phyloP scores from a whole-genome alignment of 2,113 vertebrate species.

The Tragelaphus strepsiceros region DNA sequence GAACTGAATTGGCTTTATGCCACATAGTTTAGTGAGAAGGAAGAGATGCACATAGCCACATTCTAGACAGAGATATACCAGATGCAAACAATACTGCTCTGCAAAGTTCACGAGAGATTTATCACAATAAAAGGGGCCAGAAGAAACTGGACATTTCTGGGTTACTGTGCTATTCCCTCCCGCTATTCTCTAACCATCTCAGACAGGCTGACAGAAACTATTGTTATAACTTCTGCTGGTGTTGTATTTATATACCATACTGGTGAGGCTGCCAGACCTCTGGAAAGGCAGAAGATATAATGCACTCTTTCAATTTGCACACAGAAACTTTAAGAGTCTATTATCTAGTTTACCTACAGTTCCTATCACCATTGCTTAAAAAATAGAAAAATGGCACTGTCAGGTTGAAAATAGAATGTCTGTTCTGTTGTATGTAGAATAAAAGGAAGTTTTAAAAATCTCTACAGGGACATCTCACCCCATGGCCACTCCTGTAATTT shows the following conservation, averaged over 20 bases:
- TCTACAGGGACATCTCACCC: slow-evolving; percentile 11
- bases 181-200: slow-evolving; percentile 67
- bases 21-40: slow-evolving; percentile 19
- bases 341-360: slow-evolving; percentile 61
- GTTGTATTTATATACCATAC: slow-evolving; percentile 67
- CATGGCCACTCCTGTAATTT: background rate
- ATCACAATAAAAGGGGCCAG: slow-evolving; percentile 68
- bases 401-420: slow-evolving; percentile 51
- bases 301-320: slow-evolving; percentile 60
- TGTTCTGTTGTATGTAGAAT: slow-evolving; percentile 44
- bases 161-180: slow-evolving; percentile 71
- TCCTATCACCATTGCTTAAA: slow-evolving; percentile 22
- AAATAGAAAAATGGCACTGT: slow-evolving; percentile 36
- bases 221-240: slow-evolving; percentile 70
- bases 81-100: slow-evolving; percentile 55
- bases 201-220: slow-evolving; percentile 72
- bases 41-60: slow-evolving; percentile 23
- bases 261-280: slow-evolving; percentile 50
- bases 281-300: slow-evolving; percentile 46
- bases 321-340: slow-evolving; percentile 66
- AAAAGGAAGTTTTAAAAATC: slow-evolving; percentile 9
- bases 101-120: slow-evolving; percentile 72
- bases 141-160: slow-evolving; percentile 73
- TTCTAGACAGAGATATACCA: slow-evolving; percentile 60
- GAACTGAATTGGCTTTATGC: slow-evolving; percentile 47